Evolutionary conservation across 2,797 vertebrate genomes (phyloP), one percentile per base, ranked within the genome.

Genomic region (Phoeniculus purpureus): DNA sequence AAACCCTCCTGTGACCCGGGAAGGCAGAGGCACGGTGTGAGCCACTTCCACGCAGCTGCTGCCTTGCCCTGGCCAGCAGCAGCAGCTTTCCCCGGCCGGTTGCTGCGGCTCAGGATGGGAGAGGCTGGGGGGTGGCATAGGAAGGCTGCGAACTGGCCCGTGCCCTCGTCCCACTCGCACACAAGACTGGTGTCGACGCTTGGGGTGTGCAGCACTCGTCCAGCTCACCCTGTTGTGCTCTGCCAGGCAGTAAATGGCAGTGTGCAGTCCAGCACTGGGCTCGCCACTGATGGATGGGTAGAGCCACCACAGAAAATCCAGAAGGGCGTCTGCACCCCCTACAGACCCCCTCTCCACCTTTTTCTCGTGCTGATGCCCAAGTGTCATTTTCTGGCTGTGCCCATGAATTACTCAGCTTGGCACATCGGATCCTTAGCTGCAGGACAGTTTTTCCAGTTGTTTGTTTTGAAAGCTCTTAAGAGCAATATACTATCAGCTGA

Each of bases 391-490:
- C 80, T 68, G 88, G 82, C 75, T 77, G 4, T 91, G 64, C 87
- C 91, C 68, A 34, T 29, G 90, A 88, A 76, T 93, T 77, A 56
- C 83, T 82, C 84, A 65, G 40, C 23, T 0, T 51, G 82, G 87
- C 81, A 76, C 1, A 25, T 67, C 55, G 87, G 87, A 92, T 95
- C 81, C 83, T 92, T 91, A 93, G 95, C 94, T 95, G 84, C 90
- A 93, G 95, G 95, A 95, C 94, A 94, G 79, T 73, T 92, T 93
- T 94, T 94, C 88, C 92, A 93, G 88, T 94, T 95, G 92, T 95
- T 93, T 95, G 91, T 96, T 93, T 93, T 92, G 93, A 95, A 95
- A 93, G 95, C 95, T 94, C 95, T 96, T 95, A 96, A 96, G 95
- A 94, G 94, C 92, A 87, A 87, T 90, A 81, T 89, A 55, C 84